A percentile compares a stretch with the other conserved stretches of the same genome.
Conservation (phyloP, 2,113 vertebrate genomes). For the Garra rufa region DNA sequence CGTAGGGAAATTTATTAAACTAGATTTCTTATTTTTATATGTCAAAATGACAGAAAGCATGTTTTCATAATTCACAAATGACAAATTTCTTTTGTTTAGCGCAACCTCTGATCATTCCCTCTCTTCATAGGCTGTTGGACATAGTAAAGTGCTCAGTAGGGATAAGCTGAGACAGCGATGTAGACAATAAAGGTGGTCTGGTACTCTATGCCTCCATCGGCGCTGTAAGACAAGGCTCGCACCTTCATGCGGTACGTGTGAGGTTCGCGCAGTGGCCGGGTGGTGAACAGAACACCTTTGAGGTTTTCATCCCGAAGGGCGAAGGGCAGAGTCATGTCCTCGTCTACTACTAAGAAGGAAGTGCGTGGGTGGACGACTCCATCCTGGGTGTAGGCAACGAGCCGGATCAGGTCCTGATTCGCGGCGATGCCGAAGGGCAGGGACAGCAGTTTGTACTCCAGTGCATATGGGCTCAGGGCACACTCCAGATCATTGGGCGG, state of each 20-base stretch:
- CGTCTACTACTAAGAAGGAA: conserved; percentile 84
- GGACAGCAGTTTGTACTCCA: conserved; percentile 96
- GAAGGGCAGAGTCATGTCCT: conserved; percentile 84
- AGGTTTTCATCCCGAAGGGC: conserved; percentile 91
- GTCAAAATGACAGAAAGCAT: neutral
- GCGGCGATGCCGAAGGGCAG: conserved; percentile 93
- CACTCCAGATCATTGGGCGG: conserved; percentile 92
- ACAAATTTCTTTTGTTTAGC: neutral
- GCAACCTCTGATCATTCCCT: conserved; percentile 16
- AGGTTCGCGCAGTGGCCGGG: conserved; percentile 78
- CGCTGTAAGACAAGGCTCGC: conserved; percentile 86
- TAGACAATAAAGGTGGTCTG: conserved; percentile 98
- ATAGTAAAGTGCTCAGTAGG: conserved; percentile 83
- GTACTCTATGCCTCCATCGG: conserved; percentile 86
- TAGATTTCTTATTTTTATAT: neutral
- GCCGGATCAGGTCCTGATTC: conserved; percentile 94
- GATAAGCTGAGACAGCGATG: conserved; percentile 94
- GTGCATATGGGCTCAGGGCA: conserved; percentile 87
- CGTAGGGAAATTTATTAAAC: neutral
- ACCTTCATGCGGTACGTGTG: conserved; percentile 93
- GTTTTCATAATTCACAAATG: neutral
- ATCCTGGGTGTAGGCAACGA: conserved; percentile 96
- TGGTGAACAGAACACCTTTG: conserved; percentile 94
- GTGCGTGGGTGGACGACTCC: conserved; percentile 93
- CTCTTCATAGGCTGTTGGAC: neutral